phyloP scores from a whole-genome alignment of 2,797 vertebrate species.

The Monodelphis domestica region DNA sequence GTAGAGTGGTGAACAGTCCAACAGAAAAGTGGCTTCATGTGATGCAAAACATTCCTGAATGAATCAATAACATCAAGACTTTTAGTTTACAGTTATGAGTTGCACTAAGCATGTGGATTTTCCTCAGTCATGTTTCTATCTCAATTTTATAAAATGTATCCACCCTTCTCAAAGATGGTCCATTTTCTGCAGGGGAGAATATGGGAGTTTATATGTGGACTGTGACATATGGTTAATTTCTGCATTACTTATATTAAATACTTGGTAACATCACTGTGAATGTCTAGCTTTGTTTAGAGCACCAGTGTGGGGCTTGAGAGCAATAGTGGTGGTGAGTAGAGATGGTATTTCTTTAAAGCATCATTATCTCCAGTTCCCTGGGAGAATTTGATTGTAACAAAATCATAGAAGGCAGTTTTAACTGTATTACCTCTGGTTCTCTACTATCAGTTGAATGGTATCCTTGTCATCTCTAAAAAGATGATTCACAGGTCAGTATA shows the following conservation, averaged over 20 bases:
- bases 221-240: not conserved
- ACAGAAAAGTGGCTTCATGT: not conserved
- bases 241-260: not conserved
- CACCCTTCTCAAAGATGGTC: not conserved
- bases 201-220: not conserved
- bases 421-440: not conserved
- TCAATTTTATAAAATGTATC: not conserved
- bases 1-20: not conserved
- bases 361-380: not conserved
- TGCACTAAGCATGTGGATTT: not conserved
- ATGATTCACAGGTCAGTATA: not conserved
- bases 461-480: not conserved
- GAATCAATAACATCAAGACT: not conserved
- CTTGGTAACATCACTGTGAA: not conserved
- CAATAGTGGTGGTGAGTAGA: not conserved
- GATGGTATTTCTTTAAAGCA: not conserved
- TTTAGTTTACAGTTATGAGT: not conserved
- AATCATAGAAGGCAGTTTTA: not conserved
- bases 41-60: not conserved
- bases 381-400: not conserved
- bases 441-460: not conserved
- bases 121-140: too few relatives aligned
- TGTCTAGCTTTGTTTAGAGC: not conserved
- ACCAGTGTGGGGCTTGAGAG: not conserved
- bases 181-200: not conserved